Evolutionary conservation across 1,140 invertebrate species (phyloP), one percentile per base, ranked within the genome.

Genomic region (Zaprionus kolodkinae): DNA sequence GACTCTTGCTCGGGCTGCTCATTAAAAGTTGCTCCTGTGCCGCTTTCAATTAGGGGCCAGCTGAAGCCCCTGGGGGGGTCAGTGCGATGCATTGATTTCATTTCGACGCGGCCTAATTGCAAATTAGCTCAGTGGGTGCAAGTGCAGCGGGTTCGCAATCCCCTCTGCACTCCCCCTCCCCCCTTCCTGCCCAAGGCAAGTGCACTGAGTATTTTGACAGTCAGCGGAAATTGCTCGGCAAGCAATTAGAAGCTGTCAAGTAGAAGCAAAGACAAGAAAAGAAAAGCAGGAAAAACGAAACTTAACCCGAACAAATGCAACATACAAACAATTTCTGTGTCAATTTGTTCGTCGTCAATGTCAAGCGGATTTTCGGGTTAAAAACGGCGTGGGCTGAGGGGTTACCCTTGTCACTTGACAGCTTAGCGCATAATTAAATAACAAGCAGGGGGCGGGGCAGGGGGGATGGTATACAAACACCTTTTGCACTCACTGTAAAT

Each of bases 401-500:
- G 33, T 33, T 74, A 88, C 85, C 85, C 84, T 84, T 88, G 84
- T 88, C 84, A 82, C 64, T 87, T 87, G 83, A 87, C 83, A 88
- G 84, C 84, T 88, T 88, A 84, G 80, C 78, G 77, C 80, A 82
- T 88, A 88, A 88, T 88, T 88, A 78, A 88, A 84, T 84, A 84
- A 84, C 64, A 84, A 45, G 15, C 61, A 66, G 12, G 45, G 43
- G n/a, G 30, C n/a, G 43, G 3, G 48, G 21, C n/a, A n/a, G n/a
- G n/a, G n/a, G n/a, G n/a, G n/a, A n/a, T n/a, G n/a, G n/a, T n/a
- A 21, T 21, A 21, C 43, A 11, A 71, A 38, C 30, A 68, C 30
- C 30, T 38, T 30, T 62, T 48, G 57, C 36, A 66, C 45, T 59
- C 40, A 43, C 55, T 66, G 48, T 65, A 43, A 82, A 76, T 70